Evolutionary conservation across 2,888 invertebrate genomes (phyloP).

Genomic region (Drosophila nigricruria): DNA sequence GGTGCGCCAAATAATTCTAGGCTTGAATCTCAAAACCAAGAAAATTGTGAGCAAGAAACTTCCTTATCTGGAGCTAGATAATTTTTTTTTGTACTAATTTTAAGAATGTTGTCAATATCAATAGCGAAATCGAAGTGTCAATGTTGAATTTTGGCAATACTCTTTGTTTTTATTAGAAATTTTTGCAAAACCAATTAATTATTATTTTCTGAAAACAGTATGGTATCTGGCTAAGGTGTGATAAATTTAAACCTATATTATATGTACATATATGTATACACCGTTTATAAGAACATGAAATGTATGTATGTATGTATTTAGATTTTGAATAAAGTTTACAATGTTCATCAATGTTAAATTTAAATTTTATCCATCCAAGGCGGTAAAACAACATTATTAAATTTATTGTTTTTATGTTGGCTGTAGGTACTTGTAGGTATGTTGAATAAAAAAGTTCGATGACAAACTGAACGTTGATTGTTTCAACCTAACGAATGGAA

Average conservation of each 20-base stretch:
- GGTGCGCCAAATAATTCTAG: slow-evolving; percentile 94
- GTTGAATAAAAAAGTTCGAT: too few relatives aligned
- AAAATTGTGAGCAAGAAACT: slow-evolving; percentile 48
- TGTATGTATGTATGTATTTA: slow-evolving; percentile 7
- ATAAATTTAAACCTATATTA: slow-evolving; percentile 64
- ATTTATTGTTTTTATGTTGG: too few relatives aligned
- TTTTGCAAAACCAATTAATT: slow-evolving; percentile 27
- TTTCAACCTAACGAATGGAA: too few relatives aligned
- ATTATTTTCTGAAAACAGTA: slow-evolving; percentile 30
- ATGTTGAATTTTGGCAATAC: slow-evolving; percentile 10
- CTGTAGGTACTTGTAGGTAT: too few relatives aligned
- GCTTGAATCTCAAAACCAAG: slow-evolving; percentile 88
- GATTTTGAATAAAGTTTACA: slow-evolving; percentile 19
- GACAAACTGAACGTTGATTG: too few relatives aligned
- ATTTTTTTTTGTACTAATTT: slow-evolving; percentile 43
- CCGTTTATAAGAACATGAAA: slow-evolving; percentile 42
- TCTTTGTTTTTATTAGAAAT: slow-evolving; percentile 19
- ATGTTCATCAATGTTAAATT: background rate
- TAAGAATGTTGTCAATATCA: slow-evolving; percentile 20
- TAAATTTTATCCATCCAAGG: too few relatives aligned
- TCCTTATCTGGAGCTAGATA: slow-evolving; percentile 56
- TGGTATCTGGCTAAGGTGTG: slow-evolving; percentile 69
- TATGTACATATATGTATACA: slow-evolving; percentile 51
- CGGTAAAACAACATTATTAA: too few relatives aligned
- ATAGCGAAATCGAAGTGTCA: slow-evolving; percentile 31